These are phyloP conservation scores for Erithacus rubecula DNA, from an alignment of 2,797 vertebrate genomes.

Conservation along the genomic window DNA sequence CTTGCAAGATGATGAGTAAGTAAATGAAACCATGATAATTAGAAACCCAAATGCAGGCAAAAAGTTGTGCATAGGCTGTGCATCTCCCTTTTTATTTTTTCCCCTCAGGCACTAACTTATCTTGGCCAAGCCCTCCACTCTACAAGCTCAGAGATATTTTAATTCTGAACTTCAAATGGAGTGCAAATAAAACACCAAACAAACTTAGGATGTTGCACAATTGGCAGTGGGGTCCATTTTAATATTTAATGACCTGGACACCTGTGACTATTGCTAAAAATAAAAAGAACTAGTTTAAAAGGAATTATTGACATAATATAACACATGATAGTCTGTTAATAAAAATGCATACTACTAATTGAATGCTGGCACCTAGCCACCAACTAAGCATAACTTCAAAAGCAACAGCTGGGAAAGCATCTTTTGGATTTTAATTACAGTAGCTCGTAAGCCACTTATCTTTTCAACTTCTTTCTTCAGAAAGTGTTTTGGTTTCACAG, in stretches of 20 bases:
- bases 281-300: slow-evolving; percentile 66
- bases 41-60: slow-evolving; percentile 1
- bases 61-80: neutral
- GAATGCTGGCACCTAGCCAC: slow-evolving; percentile 74
- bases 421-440: slow-evolving; percentile 78
- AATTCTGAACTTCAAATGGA: slow-evolving; percentile 54
- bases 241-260: slow-evolving; percentile 63
- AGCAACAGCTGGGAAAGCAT: slow-evolving; percentile 77
- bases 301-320: slow-evolving; percentile 71
- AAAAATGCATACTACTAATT: slow-evolving; percentile 77
- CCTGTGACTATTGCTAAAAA: slow-evolving; percentile 35
- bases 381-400: slow-evolving; percentile 75
- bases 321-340: slow-evolving; percentile 69
- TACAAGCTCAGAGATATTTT: slow-evolving; percentile 42
- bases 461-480: slow-evolving; percentile 61
- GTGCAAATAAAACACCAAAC: slow-evolving; percentile 44
- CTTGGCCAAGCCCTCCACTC: slow-evolving; percentile 18
- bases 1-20: neutral
- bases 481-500: slow-evolving; percentile 61
- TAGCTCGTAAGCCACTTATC: slow-evolving; percentile 64
- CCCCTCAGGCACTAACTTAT: slow-evolving; percentile 23
- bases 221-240: slow-evolving; percentile 42
- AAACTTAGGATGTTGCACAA: slow-evolving; percentile 13
- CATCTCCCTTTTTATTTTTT: neutral
- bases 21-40: neutral